Percentiles rank a stretch among this genome's conserved stretches.
phyloP scores from a whole-genome alignment of 1,140 invertebrate species.

The Tetramorium simillimum region DNA sequence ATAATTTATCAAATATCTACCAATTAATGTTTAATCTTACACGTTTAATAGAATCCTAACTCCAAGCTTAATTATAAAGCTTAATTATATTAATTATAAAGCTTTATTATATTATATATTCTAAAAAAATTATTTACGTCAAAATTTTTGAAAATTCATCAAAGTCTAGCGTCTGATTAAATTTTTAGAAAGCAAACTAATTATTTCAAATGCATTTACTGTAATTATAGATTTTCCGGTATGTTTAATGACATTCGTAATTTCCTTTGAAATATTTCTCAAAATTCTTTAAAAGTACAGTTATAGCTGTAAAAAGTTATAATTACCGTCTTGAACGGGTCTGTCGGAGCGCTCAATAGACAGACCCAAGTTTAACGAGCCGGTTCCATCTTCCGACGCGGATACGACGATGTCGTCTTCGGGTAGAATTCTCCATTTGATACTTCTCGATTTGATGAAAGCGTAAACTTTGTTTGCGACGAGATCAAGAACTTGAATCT shows the following conservation, averaged over 20 bases:
- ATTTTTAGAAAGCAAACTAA: not conserved
- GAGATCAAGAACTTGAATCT: conserved; percentile 89
- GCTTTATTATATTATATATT: not conserved
- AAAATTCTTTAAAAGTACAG: not conserved
- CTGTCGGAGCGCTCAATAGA: conserved; percentile 88
- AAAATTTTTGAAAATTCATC: not conserved
- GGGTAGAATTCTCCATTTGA: conserved; percentile 87
- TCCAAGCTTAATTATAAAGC: too few relatives aligned
- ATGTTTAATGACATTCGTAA: not conserved
- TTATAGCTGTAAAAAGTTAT: not conserved
- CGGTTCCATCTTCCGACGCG: conserved; percentile 89
- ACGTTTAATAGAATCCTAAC: not conserved
- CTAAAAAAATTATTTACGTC: not conserved
- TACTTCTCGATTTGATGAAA: conserved; percentile 89
- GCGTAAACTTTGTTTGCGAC: conserved; percentile 90
- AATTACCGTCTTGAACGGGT: conserved; percentile 82
- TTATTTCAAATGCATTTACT: not conserved
- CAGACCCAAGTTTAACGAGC: conserved; percentile 90
- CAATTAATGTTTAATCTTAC: not conserved
- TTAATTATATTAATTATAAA: not conserved
- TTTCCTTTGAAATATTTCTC: not conserved
- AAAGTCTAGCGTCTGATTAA: not conserved
- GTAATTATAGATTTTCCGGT: not conserved
- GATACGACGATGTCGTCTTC: conserved; percentile 91
- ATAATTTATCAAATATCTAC: not conserved